These are phyloP conservation scores for Riptortus pedestris DNA, from an alignment of 1,140 invertebrate genomes.

Conservation along the genomic window DNA sequence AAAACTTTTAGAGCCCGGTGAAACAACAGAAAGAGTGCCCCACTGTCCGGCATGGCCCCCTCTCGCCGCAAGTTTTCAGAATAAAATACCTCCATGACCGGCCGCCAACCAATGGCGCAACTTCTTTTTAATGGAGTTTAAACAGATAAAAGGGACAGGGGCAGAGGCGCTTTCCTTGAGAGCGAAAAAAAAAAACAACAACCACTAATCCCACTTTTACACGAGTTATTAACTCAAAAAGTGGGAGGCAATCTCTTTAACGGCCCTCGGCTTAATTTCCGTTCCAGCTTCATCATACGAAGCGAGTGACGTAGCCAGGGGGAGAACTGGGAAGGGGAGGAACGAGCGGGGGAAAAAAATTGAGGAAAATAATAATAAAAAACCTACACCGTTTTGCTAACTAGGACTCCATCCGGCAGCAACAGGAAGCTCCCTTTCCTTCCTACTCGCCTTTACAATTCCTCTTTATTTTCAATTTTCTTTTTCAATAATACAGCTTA, in stretches of 20 bases:
- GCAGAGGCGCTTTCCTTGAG: neutral
- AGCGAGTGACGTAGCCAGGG: too few species aligned
- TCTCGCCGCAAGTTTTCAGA: neutral
- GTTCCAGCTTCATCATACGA: too few species aligned
- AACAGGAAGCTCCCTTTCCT: too few species aligned
- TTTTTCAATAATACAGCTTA: too few species aligned
- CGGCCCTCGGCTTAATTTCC: constrained; percentile 1
- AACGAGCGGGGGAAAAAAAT: too few species aligned
- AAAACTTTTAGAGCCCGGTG: neutral
- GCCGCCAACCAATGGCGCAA: neutral
- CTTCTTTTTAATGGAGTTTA: constrained; percentile 8
- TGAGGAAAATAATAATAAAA: too few species aligned
- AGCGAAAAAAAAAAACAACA: neutral
- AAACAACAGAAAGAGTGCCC: neutral
- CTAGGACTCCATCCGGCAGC: too few species aligned
- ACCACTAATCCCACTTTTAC: constrained; percentile 11
- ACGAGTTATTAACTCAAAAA: constrained; percentile 18
- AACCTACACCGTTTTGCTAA: too few species aligned
- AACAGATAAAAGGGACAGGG: constrained; percentile 3
- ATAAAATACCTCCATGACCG: neutral
- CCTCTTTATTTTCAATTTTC: too few species aligned
- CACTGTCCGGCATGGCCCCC: constrained; percentile 2
- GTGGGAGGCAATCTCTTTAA: neutral
- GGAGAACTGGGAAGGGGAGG: too few species aligned
- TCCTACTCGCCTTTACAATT: too few species aligned